Conservation (phyloP, 2,113 vertebrate species). For the Lota lota region DNA sequence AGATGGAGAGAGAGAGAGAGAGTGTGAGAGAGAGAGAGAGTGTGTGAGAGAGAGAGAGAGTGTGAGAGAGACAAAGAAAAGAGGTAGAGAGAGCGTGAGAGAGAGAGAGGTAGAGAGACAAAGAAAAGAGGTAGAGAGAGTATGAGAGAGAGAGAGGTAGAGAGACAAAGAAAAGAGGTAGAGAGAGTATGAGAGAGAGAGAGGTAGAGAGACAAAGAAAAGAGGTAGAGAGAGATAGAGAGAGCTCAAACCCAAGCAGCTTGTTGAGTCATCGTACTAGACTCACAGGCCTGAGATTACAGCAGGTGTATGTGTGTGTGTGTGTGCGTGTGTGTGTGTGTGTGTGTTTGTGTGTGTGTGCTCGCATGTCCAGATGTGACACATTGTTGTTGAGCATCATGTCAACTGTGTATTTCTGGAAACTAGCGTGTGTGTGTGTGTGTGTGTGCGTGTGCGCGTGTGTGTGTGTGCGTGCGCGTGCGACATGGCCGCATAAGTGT, state of each 20-base stretch:
- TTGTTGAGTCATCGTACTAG: constrained; percentile 48
- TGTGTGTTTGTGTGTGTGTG: not conserved
- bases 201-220: constrained; percentile 14
- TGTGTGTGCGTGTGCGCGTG: not conserved
- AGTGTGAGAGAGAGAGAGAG: constrained; percentile 3
- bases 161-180: not conserved
- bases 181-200: constrained; percentile 16
- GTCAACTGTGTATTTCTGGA: too few relatives aligned
- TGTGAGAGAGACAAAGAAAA: constrained; percentile 18
- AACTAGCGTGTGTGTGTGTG: not conserved
- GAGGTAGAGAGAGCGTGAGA: constrained; percentile 15
- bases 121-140: not conserved
- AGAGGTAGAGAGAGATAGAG: not conserved
- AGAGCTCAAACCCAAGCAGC: constrained; percentile 40
- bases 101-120: constrained; percentile 26
- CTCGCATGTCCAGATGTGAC: too few relatives aligned
- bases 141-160: not conserved
- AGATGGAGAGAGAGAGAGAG: not conserved
- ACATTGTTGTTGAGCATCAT: too few relatives aligned
- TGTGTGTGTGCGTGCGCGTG: not conserved
- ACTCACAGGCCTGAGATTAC: constrained; percentile 35
- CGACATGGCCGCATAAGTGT: not conserved
- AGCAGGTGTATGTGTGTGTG: constrained; percentile 15
- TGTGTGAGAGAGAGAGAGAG: constrained; percentile 31
- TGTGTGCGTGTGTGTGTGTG: constrained; percentile 8